Conservation (phyloP, 2,113 vertebrate genomes). For the Peromyscus polionotus region DNA sequence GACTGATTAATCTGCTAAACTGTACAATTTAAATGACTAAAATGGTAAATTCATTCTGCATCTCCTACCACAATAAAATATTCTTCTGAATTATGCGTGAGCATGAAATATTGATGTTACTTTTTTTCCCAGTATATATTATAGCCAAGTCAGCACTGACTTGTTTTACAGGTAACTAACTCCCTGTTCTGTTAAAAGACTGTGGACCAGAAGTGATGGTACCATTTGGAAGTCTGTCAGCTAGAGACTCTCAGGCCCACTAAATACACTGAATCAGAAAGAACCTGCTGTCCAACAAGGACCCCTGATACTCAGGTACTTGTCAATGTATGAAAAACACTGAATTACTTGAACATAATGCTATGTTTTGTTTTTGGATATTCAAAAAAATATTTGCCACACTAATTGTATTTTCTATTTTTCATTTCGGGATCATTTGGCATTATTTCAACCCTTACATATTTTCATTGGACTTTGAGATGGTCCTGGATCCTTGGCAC, state of each 20-base stretch:
- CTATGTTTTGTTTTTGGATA: slow-evolving; percentile 18
- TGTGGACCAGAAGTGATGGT: background rate
- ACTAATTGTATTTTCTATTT: slow-evolving; percentile 42
- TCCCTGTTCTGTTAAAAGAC: background rate
- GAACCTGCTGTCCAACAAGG: background rate
- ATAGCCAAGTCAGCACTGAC: background rate
- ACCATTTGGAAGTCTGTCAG: background rate
- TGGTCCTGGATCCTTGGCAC: background rate
- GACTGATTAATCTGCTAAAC: background rate
- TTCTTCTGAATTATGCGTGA: background rate
- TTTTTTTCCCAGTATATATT: background rate
- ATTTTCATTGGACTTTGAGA: background rate
- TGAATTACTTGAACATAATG: slow-evolving; percentile 9
- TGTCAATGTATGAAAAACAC: slow-evolving; percentile 32
- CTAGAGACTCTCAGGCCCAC: background rate
- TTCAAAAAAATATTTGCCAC: slow-evolving; percentile 24
- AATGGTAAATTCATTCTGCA: background rate
- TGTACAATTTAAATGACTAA: background rate
- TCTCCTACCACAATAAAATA: slow-evolving; percentile 37
- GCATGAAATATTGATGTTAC: background rate
- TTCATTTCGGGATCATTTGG: background rate
- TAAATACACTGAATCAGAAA: background rate
- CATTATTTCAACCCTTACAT: background rate
- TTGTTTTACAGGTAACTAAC: background rate
- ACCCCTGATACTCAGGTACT: background rate